phyloP scores from a whole-genome alignment of 2,113 vertebrate species.

The Dolichallabes microphthalmus region DNA sequence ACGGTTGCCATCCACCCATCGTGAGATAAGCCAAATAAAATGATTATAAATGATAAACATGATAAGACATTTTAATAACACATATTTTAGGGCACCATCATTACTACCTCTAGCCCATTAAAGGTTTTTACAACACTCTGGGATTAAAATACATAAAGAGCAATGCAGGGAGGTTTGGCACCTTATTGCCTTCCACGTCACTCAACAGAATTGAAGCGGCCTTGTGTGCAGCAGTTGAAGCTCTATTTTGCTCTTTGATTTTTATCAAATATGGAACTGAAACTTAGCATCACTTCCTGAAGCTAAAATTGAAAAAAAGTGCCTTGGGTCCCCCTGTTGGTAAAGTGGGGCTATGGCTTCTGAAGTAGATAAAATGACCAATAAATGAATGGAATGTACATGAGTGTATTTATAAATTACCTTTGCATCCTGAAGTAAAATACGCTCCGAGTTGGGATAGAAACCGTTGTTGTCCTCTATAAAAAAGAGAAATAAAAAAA shows the following conservation, averaged over 20 bases:
- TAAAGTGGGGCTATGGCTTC: neutral
- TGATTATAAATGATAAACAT: neutral
- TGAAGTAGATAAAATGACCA: neutral
- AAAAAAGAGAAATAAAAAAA: constrained; percentile 13
- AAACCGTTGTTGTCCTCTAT: constrained; percentile 51
- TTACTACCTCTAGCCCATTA: neutral
- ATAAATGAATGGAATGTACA: neutral
- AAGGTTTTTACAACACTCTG: neutral
- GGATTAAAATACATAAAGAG: neutral
- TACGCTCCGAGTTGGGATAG: constrained; percentile 11
- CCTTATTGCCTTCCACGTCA: neutral
- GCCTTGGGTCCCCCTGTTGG: neutral
- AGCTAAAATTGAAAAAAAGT: neutral
- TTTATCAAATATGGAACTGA: neutral
- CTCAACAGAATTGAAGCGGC: neutral
- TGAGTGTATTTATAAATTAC: constrained; percentile 18
- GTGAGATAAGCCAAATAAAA: neutral
- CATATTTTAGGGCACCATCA: neutral
- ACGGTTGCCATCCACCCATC: neutral
- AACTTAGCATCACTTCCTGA: neutral
- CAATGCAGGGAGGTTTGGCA: neutral
- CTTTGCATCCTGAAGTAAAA: constrained; percentile 15
- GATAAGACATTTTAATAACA: neutral
- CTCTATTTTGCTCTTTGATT: neutral
- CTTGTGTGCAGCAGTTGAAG: neutral